Evolutionary conservation across 2,113 vertebrate species (phyloP).

Genomic region (Periophthalmodon schlosseri): DNA sequence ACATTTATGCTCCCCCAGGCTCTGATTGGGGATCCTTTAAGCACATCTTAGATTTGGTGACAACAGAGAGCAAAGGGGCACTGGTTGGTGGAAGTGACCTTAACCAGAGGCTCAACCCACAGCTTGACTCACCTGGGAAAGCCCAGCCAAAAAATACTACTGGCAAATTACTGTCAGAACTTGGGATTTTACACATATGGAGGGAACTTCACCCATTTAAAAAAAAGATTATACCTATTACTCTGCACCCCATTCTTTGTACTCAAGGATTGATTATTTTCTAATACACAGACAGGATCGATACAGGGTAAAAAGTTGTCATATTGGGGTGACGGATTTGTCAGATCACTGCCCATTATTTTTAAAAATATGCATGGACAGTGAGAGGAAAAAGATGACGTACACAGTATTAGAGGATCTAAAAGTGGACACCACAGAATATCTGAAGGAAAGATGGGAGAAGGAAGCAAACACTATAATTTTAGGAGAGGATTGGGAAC

Average conservation of each 20-base stretch:
- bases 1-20: no score
- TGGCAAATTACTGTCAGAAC: background rate
- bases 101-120: no score
- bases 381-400: no score
- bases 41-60: no score
- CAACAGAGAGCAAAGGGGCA: no score
- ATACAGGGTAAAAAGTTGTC: background rate
- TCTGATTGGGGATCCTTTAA: no score
- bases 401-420: no score
- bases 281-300: background rate
- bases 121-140: background rate
- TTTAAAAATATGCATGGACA: background rate
- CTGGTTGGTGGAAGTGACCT: no score
- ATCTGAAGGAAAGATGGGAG: no score
- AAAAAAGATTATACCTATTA: background rate
- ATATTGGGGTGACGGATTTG: background rate
- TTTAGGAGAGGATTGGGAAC: no score
- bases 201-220: background rate
- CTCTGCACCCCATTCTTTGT: background rate
- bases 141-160: background rate
- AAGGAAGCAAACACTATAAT: no score
- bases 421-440: no score
- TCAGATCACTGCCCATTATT: background rate
- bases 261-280: background rate
- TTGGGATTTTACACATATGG: background rate